Percentiles rank a stretch among this genome's conserved stretches.
These are phyloP conservation scores for Hipposideros armiger DNA, from an alignment of 2,113 vertebrate genomes.

Conservation along the genomic window DNA sequence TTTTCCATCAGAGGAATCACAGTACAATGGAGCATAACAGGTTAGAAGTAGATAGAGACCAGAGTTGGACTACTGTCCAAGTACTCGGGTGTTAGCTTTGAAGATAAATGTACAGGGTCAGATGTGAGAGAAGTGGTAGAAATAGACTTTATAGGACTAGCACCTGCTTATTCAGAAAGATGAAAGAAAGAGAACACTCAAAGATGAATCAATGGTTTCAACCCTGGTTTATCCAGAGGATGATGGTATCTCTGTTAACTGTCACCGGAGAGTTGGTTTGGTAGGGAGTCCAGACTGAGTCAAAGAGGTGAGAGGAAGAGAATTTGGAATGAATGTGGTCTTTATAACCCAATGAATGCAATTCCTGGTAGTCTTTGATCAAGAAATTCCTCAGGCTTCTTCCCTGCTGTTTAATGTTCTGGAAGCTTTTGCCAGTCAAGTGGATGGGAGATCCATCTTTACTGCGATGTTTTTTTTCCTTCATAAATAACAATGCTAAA, in stretches of 20 bases:
- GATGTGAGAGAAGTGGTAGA: background rate
- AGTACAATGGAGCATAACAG: background rate
- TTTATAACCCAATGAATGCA: background rate
- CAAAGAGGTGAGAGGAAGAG: background rate
- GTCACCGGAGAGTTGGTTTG: background rate
- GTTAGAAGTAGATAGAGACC: background rate
- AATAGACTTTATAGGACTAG: background rate
- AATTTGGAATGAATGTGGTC: background rate
- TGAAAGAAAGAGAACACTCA: background rate
- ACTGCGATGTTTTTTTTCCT: conserved; percentile 10
- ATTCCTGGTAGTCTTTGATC: conserved; percentile 53
- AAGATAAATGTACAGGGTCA: background rate
- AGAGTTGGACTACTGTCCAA: background rate
- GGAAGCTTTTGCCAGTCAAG: conserved; percentile 72
- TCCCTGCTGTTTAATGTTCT: background rate
- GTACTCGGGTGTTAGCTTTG: background rate
- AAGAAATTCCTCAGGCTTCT: conserved; percentile 43
- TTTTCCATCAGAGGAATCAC: background rate
- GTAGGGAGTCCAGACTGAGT: background rate
- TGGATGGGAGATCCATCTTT: conserved; percentile 64
- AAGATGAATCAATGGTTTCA: background rate
- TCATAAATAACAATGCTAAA: conserved; percentile 79
- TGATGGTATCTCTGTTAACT: background rate
- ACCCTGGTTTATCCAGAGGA: background rate
- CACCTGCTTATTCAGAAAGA: background rate